Evolutionary conservation across 2,888 invertebrate species (phyloP), one percentile per base, ranked within the genome.

Genomic region (Synergus itoensis): DNA sequence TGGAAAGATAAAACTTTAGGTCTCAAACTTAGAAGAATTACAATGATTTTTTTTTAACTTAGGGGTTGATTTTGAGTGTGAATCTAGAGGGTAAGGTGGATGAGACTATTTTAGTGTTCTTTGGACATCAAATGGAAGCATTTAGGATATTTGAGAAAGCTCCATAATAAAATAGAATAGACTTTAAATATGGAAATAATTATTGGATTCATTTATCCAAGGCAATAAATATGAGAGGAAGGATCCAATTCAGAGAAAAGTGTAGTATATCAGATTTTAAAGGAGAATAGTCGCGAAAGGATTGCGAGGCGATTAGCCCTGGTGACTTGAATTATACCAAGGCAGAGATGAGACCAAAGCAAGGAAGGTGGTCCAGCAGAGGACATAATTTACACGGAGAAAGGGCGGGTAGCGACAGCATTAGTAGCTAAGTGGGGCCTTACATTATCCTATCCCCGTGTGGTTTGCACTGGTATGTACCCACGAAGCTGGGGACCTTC

Each of bases 391-490:
- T 90, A 90, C 88, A 84, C 85, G 84, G 84, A 83, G 85, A 86
- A 87, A 87, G 88, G 87, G 88, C 88, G 89, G 86, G 89, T 90
- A 90, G 89, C 89, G 90, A 91, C 90, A 90, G 89, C 89, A 90
- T 91, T 91, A 91, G 91, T 89, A 87, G 90, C 88, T 90, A 91
- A 91, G 90, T 91, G 90, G 91, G 89, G 85, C 86, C 88, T 89
- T 89, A 88, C 89, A 88, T 90, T 90, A 91, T 90, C 87, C 89
- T 86, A 88, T 87, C 86, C 87, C 84, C 81, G 87, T 86, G 86
- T 84, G 87, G 85, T 87, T 87, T 88, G 86, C 87, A 79, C 82
- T 80, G 86, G 86, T 86, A 87, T 86, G 85, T 82, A 82, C 82
- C 76, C 82, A 83, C 82, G 79, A 79, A 69, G 80, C 77, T 75